Base-by-base conservation (phyloP, 2,888 invertebrate genomes). In the Dynastes tityus region DNA sequence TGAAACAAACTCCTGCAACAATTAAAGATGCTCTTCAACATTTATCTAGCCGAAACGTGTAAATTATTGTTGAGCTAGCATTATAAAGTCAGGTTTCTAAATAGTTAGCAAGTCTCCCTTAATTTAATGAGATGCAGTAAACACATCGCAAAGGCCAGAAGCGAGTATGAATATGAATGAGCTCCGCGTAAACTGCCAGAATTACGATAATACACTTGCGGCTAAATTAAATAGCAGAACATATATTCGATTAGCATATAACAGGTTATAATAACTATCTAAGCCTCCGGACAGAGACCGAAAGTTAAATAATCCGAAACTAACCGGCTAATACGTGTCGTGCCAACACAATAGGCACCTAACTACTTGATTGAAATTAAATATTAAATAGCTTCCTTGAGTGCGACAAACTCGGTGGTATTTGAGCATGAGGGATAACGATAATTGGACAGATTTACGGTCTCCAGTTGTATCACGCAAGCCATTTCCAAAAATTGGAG, bases 141-240 rank as follows among this genome's bases (percentile, higher is more conserved):
- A 55, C 53, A 53, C 53, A 70, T 70, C 51, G 27, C 53, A 53
- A 70, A 70, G 70, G 53, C 53, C 53, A 58, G 8, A 9, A 53
- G 29, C 64, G 55, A 9, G 27, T 70, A 70, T 70, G 70, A 70
- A 70, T 70, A 70, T 70, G 70, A 53, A 70, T 70, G 70, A 70
- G 70, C 32, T 1, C 27, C 32, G 29, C 53, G 70, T 55, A 70
- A 70, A 70, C 53, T 53, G 6, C 29, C 6, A 53, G 27, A 70
- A 70, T 70, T 70, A 70, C 32, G 27, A 13, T 70, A 70, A 70
- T 70, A 70, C 70, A 70, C 53, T 70, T 70, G 70, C 32, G 55
- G n/a, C 53, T 70, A 70, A 70, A 70, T 70, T 70, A 70, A 70
- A 70, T 70, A 70, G 51, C 29, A 37, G n/a, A 70, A 51, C 53